Base-by-base conservation (phyloP, 2,888 invertebrate genomes). In the Drosophila neonasuta region DNA sequence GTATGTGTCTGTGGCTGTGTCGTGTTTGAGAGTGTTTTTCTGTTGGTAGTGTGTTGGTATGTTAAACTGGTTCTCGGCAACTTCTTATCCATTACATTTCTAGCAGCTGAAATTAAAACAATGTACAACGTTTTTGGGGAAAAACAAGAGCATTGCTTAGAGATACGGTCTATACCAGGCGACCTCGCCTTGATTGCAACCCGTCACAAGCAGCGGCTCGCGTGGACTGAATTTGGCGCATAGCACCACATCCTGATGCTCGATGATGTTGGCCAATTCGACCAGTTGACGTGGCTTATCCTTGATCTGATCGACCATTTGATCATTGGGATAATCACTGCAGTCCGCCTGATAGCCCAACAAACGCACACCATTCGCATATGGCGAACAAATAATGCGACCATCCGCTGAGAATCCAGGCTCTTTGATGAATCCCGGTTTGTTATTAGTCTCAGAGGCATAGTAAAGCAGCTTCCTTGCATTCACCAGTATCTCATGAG, bases 351-450 rank as follows among this genome's bases (percentile, higher is more conserved):
- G 94, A 79, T 97, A 96, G 0, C 95, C 94, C 24, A 98, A 91
- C 3, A 98, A 92, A n/a, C 98, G 92, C 68, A 97, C 94, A 32
- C 98, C 97, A 85, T 94, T 94, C 0, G 95, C 96, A 90, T 95
- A 97, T 0, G 98, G 98, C 0, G 97, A 98, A 88, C 97, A 97
- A 30, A 98, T 95, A 9, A 98, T 91, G 52, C 97, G 93, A 0
- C 98, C 98, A 89, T 98, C 97, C 1, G 96, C 92, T 1, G 97
- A 97, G 90, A 97, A 98, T 83, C 96, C 96, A 48, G 97, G 92
- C 88, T 98, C 98, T 91, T 98, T 98, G 60, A 98, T 98, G 82
- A 96, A 97, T 0, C 97, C 97, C 74, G 95, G 95, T 1, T 97
- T 97, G 11, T 96, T 95, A 88, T 96, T 97, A 0, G 96, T 95